phyloP scores from a whole-genome alignment of 2,797 vertebrate species.

The Myotis daubentonii region DNA sequence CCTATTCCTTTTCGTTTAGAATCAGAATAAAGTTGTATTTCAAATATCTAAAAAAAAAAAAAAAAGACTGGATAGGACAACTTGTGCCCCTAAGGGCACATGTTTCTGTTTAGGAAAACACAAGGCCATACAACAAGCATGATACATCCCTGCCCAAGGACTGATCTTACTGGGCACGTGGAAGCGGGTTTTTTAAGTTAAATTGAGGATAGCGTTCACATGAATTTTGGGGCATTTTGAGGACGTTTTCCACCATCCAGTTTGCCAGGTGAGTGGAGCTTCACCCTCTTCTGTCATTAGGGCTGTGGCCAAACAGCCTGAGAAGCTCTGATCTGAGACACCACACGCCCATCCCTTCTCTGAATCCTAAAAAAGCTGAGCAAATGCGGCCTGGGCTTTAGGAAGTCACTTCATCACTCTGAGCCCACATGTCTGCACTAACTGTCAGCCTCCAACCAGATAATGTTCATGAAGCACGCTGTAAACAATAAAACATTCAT shows the following conservation, averaged over 20 bases:
- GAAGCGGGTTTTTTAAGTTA: not conserved
- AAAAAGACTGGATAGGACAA: not conserved
- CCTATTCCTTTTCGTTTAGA: too few species aligned
- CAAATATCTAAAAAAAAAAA: too few species aligned
- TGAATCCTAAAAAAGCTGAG: not conserved
- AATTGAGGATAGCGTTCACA: not conserved
- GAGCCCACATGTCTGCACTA: constrained; percentile 27
- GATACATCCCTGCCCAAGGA: not conserved
- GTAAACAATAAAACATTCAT: constrained; percentile 50
- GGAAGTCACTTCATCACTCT: not conserved
- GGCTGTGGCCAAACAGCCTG: not conserved
- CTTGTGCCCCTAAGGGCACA: not conserved
- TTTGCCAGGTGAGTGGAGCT: not conserved
- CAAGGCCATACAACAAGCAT: not conserved
- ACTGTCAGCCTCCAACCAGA: constrained; percentile 18
- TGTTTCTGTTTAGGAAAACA: constrained; percentile 41
- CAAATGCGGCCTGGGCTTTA: not conserved
- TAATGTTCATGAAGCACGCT: not conserved
- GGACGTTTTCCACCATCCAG: not conserved
- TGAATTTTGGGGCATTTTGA: not conserved
- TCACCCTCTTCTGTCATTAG: not conserved
- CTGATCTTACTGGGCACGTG: not conserved
- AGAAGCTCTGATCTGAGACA: not conserved
- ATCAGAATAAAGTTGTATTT: too few species aligned
- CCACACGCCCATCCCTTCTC: not conserved